Evolutionary conservation across 2,113 vertebrate species (phyloP).

Genomic region (Athene noctua): DNA sequence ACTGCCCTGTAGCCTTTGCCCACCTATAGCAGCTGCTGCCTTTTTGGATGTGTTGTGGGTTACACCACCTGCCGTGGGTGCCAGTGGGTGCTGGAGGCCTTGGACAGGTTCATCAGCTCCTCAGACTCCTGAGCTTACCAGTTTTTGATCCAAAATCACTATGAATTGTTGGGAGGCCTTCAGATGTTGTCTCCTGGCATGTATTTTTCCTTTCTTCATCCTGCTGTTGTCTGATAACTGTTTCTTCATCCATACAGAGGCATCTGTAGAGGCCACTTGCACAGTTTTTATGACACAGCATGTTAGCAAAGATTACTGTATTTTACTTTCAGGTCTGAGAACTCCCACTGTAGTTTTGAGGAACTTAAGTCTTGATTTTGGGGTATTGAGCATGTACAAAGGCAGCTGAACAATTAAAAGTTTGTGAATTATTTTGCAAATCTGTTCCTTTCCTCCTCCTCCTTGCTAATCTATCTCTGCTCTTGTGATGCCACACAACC

Average conservation of each 20-base stretch:
- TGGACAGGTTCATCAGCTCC: background rate
- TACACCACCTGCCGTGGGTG: fast-evolving
- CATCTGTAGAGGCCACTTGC: background rate
- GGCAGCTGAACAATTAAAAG: background rate
- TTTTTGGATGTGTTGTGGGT: background rate
- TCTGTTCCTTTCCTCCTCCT: background rate
- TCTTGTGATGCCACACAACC: background rate
- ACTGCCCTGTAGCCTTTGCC: background rate
- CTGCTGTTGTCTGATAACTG: background rate
- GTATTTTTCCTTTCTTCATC: background rate
- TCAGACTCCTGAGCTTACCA: background rate
- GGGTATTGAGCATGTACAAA: background rate
- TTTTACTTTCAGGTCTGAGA: background rate
- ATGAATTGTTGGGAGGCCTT: background rate
- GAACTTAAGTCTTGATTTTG: background rate
- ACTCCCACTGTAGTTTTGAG: background rate
- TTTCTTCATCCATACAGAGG: background rate
- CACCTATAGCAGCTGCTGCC: background rate
- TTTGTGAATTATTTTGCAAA: background rate
- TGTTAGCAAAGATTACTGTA: background rate
- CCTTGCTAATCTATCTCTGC: background rate
- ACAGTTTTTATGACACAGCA: background rate
- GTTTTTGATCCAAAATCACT: background rate
- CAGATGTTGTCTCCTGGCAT: background rate
- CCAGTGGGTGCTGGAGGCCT: background rate